Base-by-base conservation (phyloP, 2,113 vertebrate species). In the Nesoenas mayeri region DNA sequence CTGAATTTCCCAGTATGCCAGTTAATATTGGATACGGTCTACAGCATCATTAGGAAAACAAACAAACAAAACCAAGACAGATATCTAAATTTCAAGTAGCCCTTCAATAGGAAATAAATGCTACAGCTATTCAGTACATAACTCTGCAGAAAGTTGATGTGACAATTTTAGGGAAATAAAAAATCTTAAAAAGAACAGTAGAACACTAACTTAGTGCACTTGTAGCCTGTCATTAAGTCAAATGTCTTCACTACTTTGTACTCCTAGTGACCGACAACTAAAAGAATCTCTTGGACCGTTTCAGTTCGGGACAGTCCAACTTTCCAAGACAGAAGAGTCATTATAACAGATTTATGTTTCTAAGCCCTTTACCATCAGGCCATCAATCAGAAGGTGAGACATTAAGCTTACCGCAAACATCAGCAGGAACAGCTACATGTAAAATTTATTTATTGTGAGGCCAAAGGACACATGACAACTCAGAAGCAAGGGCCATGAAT, bases 381-480 rank as follows among this genome's bases (percentile, higher is more conserved):
- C 73, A 88, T 84, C 80, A n/a, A 88, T 87, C 86, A 69, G 60
- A 54, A 79, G 47, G 47, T 0, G 6, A 92, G 61, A 53, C 31
- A 73, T 1, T 0, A 25, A 71, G 50, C 48, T 83, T 47, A 88
- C 32, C 0, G 0, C 69, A 61, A 64, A 57, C 69, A 91, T 84
- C 95, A 92, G 57, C 69, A 7, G 38, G 53, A 93, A 61, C 19
- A 58, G 32, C 34, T 60, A 56, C 54, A 75, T 11, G 40, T 42
- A 84, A 53, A 65, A 86, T 88, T 74, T 74, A 79, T 92, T 78
- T 87, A 95, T 36, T 16, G 28, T 2, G 3, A 86, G 73, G 77
- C 65, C 88, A 93, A 93, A 96, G 95, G 90, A 75, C 92, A 42
- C 10, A 22, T 13, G 85, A 93, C 72, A 95, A 44, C 65, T 92